Evolutionary conservation across 2,797 vertebrate species (phyloP).

Genomic region (Adelosebastes latens): DNA sequence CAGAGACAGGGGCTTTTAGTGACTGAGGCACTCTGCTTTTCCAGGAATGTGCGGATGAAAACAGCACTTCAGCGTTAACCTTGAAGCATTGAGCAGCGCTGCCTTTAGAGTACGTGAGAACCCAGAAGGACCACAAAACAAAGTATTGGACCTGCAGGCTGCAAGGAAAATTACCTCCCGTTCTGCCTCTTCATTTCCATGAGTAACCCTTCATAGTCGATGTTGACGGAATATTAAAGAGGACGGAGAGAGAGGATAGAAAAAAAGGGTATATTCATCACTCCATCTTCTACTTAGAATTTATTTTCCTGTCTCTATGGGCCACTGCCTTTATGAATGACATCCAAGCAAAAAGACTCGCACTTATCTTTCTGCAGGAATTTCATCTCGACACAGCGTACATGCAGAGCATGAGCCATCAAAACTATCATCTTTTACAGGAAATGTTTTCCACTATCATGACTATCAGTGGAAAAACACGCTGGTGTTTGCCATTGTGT

Average conservation of each 20-base stretch:
- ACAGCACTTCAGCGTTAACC: slow-evolving; percentile 78
- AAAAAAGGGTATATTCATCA: slow-evolving; percentile 57
- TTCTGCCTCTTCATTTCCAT: slow-evolving; percentile 76
- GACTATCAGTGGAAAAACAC: slow-evolving; percentile 55
- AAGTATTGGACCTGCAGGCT: slow-evolving; percentile 73
- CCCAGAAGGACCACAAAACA: slow-evolving; percentile 76
- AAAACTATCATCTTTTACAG: slow-evolving; percentile 37
- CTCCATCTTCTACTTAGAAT: slow-evolving; percentile 48
- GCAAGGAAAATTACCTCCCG: slow-evolving; percentile 74
- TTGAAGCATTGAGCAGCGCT: slow-evolving; percentile 74
- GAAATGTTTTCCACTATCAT: slow-evolving; percentile 35
- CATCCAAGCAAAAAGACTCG: slow-evolving; percentile 57
- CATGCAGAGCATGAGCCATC: slow-evolving; percentile 37
- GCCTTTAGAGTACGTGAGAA: slow-evolving; percentile 64
- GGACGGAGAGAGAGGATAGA: slow-evolving; percentile 44
- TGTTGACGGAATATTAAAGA: slow-evolving; percentile 79
- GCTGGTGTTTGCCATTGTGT: slow-evolving; percentile 9
- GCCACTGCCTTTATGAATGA: slow-evolving; percentile 56
- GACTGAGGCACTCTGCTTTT: slow-evolving; percentile 61
- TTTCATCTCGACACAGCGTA: slow-evolving; percentile 41
- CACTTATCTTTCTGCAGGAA: slow-evolving; percentile 56
- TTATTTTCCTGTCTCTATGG: slow-evolving; percentile 48
- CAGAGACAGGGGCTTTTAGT: slow-evolving; percentile 67
- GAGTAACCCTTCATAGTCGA: slow-evolving; percentile 73
- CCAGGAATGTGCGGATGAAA: slow-evolving; percentile 70